Evolutionary conservation across 2,113 vertebrate species (phyloP).

Genomic region (Reinhardtius hippoglossoides): DNA sequence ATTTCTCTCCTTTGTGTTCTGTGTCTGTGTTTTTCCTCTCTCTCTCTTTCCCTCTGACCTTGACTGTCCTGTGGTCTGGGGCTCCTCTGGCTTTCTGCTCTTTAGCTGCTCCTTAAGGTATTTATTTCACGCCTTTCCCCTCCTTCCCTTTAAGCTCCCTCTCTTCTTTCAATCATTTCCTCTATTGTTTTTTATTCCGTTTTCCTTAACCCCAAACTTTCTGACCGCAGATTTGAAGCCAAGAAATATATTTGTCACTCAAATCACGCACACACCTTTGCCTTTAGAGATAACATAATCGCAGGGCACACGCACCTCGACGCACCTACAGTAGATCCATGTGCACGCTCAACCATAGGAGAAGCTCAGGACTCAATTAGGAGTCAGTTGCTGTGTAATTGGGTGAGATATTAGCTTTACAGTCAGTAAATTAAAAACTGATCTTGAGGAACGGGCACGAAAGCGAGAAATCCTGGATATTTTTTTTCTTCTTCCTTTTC

Average conservation of each 20-base stretch:
- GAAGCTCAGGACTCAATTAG: slow-evolving; percentile 77
- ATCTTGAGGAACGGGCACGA: slow-evolving; percentile 79
- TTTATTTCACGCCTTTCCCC: slow-evolving; percentile 54
- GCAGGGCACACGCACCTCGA: slow-evolving; percentile 47
- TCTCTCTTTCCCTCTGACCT: slow-evolving; percentile 59
- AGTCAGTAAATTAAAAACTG: slow-evolving; percentile 86
- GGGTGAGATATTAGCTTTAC: slow-evolving; percentile 83
- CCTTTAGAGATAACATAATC: slow-evolving; percentile 66
- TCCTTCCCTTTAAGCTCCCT: slow-evolving; percentile 9
- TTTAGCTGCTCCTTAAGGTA: slow-evolving; percentile 86
- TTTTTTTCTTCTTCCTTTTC: not conserved
- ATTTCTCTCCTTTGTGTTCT: slow-evolving; percentile 43
- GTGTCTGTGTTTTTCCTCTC: slow-evolving; percentile 48
- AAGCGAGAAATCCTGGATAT: slow-evolving; percentile 39
- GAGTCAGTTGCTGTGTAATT: slow-evolving; percentile 84
- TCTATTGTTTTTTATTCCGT: slow-evolving; percentile 6
- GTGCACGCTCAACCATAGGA: slow-evolving; percentile 64
- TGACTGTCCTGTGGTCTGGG: slow-evolving; percentile 70
- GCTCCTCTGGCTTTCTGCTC: slow-evolving; percentile 72
- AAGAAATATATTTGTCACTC: not conserved
- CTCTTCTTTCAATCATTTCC: not conserved
- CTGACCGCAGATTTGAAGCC: not conserved
- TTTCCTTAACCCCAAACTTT: slow-evolving; percentile 21
- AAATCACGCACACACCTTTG: slow-evolving; percentile 17
- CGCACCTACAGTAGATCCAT: slow-evolving; percentile 67